Conservation (phyloP, 2,113 vertebrate genomes). For the Aspidoscelis tigris region DNA sequence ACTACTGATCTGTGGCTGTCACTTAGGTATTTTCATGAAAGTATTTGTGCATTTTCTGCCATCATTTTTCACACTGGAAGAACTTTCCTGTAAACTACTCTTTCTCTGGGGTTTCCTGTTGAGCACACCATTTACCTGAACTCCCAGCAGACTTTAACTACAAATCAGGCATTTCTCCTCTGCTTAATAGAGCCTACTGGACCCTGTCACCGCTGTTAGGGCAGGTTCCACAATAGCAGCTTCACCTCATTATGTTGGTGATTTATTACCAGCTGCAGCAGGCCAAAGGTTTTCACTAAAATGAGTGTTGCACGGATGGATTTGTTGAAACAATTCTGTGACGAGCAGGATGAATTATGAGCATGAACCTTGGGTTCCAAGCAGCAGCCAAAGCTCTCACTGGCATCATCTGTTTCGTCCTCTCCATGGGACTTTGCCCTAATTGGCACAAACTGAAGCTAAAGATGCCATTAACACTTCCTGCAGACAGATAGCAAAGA, state of each 20-base stretch:
- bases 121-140: conserved; percentile 14
- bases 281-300: conserved; percentile 33
- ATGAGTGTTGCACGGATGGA: neutral
- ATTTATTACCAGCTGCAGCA: conserved; percentile 45
- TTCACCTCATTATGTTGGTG: conserved; percentile 31
- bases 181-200: neutral
- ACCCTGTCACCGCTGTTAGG: neutral
- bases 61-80: neutral
- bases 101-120: neutral
- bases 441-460: conserved; percentile 27
- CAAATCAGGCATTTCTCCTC: neutral
- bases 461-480: conserved; percentile 38
- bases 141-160: conserved; percentile 11
- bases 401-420: conserved; percentile 9
- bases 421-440: conserved; percentile 30
- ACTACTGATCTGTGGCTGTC: neutral
- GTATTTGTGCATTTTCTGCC: neutral
- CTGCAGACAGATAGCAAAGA: neutral
- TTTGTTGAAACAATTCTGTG: conserved; percentile 23
- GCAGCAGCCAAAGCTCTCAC: conserved; percentile 35
- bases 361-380: neutral
- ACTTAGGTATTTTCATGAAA: neutral
- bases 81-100: neutral
- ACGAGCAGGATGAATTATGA: neutral
- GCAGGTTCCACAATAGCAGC: conserved; percentile 27